Evolutionary conservation across 1,140 invertebrate species (phyloP).

Genomic region (Amphibalanus amphitrite): DNA sequence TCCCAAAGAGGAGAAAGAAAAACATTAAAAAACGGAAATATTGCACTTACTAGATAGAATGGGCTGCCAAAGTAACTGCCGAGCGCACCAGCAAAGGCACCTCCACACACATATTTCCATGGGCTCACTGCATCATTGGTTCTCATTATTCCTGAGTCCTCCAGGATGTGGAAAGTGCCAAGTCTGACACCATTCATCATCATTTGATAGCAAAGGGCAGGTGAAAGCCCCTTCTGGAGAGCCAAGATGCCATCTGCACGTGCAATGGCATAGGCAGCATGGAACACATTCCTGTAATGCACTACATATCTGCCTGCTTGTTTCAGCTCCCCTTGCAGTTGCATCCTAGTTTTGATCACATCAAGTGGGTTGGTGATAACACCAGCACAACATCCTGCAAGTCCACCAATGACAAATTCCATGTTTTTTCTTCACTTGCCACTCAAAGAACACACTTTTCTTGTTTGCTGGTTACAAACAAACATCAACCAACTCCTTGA

Average conservation of each 20-base stretch:
- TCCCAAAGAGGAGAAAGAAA: no score
- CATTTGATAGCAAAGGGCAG: conserved; percentile 56
- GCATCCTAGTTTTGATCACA: conserved; percentile 78
- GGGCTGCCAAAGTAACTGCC: conserved; percentile 61
- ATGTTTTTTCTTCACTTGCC: conserved; percentile 20
- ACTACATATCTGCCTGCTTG: conserved; percentile 42
- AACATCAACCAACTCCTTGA: no score
- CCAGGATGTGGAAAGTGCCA: conserved; percentile 52
- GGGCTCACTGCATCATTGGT: conserved; percentile 48
- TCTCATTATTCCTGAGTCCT: conserved; percentile 47
- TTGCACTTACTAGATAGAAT: conserved; percentile 54
- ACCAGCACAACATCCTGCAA: conserved; percentile 42
- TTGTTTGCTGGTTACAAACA: no score
- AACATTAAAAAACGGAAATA: no score
- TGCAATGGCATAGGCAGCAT: conserved; percentile 45
- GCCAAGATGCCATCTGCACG: conserved; percentile 45
- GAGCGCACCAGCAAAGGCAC: conserved; percentile 49
- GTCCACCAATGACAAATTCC: conserved; percentile 42
- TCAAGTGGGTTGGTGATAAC: conserved; percentile 58
- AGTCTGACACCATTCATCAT: conserved; percentile 50
- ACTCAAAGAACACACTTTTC: no score
- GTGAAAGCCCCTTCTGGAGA: conserved; percentile 73
- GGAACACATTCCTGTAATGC: conserved; percentile 46
- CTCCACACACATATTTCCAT: conserved; percentile 44
- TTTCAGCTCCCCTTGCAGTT: conserved; percentile 71